Conservation (phyloP, 1,140 invertebrate species). For the Luehdorfia chinensis region DNA sequence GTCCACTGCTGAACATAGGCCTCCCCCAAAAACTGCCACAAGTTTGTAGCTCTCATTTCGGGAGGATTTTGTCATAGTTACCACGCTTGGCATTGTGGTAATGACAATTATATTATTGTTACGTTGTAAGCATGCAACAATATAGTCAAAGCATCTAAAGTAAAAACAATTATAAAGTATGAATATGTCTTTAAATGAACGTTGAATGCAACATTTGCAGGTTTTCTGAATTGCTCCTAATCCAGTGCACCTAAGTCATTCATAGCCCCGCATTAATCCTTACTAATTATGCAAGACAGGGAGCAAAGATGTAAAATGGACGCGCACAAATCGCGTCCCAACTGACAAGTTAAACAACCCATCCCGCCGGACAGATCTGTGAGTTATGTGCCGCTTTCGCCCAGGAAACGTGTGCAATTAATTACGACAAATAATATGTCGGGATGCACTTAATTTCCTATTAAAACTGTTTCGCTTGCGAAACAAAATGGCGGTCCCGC, state of each 20-base stretch:
- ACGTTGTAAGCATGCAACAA: too few species aligned
- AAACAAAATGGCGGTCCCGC: slow-evolving; percentile 41
- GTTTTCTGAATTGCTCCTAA: not conserved
- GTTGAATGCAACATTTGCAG: too few species aligned
- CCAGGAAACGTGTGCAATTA: slow-evolving; percentile 59
- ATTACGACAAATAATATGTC: slow-evolving; percentile 61
- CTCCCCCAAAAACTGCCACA: too few species aligned
- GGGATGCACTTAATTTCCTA: slow-evolving; percentile 58
- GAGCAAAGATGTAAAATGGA: slow-evolving; percentile 65
- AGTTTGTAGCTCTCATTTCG: too few species aligned
- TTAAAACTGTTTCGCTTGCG: slow-evolving; percentile 39
- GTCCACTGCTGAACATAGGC: too few species aligned
- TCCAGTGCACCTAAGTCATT: slow-evolving; percentile 44
- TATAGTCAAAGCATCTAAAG: too few species aligned
- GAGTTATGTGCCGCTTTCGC: slow-evolving; percentile 51
- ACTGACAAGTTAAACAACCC: slow-evolving; percentile 67
- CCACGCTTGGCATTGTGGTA: too few species aligned
- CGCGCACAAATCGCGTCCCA: slow-evolving; percentile 63
- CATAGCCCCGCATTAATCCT: slow-evolving; percentile 64
- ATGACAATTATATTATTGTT: too few species aligned
- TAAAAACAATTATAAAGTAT: too few species aligned
- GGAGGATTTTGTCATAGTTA: too few species aligned
- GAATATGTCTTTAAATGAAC: too few species aligned
- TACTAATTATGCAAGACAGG: slow-evolving; percentile 67
- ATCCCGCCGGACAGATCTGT: slow-evolving; percentile 62